Percentiles rank a stretch among this genome's conserved stretches.
phyloP scores from a whole-genome alignment of 2,888 invertebrate species.

The Eilema depressum region DNA sequence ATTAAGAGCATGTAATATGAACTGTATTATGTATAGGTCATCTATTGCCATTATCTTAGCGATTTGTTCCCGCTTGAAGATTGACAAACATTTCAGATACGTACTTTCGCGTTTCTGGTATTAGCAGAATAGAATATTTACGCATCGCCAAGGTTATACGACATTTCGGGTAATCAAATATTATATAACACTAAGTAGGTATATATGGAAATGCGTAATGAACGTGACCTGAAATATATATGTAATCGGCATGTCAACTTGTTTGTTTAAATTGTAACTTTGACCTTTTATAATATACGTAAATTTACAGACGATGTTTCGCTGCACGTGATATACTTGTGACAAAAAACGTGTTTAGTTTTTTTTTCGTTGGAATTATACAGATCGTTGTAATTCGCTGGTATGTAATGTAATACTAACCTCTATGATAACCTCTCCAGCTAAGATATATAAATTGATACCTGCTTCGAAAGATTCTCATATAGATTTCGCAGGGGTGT shows the following conservation, averaged over 20 bases:
- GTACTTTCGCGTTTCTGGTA: too few relatives aligned
- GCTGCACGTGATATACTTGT: neutral
- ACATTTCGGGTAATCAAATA: constrained; percentile 5
- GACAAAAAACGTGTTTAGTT: constrained; percentile 7
- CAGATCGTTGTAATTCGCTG: neutral
- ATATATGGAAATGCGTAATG: constrained; percentile 10
- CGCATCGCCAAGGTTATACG: neutral
- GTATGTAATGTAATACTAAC: constrained; percentile 3
- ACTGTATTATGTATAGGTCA: too few relatives aligned
- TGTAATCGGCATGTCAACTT: constrained; percentile 16
- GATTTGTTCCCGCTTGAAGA: too few relatives aligned
- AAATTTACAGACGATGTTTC: constrained; percentile 8
- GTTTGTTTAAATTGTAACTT: constrained; percentile 21
- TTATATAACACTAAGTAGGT: constrained; percentile 15
- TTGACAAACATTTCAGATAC: too few relatives aligned
- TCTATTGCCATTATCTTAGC: too few relatives aligned
- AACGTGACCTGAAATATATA: constrained; percentile 12
- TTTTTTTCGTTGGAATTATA: neutral
- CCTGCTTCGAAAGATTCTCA: neutral
- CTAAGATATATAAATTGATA: neutral
- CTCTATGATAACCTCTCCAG: constrained; percentile 1
- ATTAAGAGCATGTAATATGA: too few relatives aligned
- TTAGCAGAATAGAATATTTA: neutral
- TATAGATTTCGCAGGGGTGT: too few relatives aligned
- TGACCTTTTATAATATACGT: constrained; percentile 21